A percentile compares a stretch with the other conserved stretches of the same genome.
These are phyloP conservation scores for Pygathrix nemaeus DNA, from an alignment of 2,113 vertebrate genomes.

Conservation along the genomic window DNA sequence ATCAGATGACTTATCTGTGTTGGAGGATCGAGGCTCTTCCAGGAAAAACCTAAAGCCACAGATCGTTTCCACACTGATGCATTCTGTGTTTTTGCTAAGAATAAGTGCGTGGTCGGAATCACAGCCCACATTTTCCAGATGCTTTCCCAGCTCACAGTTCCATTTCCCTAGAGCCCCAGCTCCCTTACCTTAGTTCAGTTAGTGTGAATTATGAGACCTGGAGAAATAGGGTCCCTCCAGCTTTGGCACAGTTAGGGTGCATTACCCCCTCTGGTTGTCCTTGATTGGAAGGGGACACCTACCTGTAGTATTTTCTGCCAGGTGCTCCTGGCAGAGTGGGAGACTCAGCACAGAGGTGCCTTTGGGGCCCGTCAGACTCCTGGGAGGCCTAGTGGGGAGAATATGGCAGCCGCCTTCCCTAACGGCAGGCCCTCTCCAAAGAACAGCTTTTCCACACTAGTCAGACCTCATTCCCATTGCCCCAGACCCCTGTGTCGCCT, in stretches of 20 bases:
- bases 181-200: neutral
- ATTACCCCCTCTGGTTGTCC: accelerated
- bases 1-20: neutral
- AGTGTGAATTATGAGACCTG: neutral
- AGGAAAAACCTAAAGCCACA: neutral
- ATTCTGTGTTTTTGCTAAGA: neutral
- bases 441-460: neutral
- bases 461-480: neutral
- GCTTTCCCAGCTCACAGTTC: neutral
- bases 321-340: neutral
- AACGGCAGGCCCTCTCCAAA: neutral
- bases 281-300: neutral
- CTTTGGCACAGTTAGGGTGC: accelerated
- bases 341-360: neutral
- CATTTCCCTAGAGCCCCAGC: neutral
- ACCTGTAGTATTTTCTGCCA: neutral
- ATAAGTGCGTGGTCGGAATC: neutral
- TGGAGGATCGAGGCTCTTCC: neutral
- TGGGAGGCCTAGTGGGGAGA: neutral
- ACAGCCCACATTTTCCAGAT: neutral
- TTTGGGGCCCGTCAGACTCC: neutral
- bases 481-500: neutral
- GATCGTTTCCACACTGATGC: neutral
- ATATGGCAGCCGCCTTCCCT: neutral
- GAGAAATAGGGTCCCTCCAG: neutral